These are phyloP conservation scores for Phrixothrix hirtus DNA, from an alignment of 2,888 invertebrate genomes.

Conservation along the genomic window DNA sequence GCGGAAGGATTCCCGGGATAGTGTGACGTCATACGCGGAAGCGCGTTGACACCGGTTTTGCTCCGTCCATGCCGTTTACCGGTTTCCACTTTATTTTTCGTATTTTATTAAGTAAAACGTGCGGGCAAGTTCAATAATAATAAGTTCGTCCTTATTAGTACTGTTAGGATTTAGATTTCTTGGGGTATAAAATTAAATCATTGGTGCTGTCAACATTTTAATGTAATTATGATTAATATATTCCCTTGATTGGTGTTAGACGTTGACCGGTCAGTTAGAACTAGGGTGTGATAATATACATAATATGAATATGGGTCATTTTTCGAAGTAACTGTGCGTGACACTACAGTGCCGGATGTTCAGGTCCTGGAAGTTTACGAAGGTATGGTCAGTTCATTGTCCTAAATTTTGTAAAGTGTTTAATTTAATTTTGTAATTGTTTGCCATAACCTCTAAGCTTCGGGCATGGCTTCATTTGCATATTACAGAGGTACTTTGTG, in stretches of 20 bases:
- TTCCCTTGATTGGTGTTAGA: not conserved
- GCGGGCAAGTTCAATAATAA: conserved; percentile 7
- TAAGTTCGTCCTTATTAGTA: not conserved
- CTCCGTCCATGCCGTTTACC: conserved; percentile 48
- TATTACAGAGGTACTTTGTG: conserved; percentile 4
- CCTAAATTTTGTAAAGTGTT: conserved; percentile 13
- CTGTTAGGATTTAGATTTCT: not conserved
- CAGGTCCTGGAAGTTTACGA: conserved; percentile 53
- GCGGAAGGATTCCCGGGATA: conserved; percentile 53
- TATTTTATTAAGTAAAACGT: conserved; percentile 15
- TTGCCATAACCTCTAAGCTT: conserved; percentile 7
- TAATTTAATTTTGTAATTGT: conserved; percentile 14
- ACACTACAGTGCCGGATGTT: conserved; percentile 43
- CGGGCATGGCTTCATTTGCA: conserved; percentile 5
- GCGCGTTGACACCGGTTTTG: conserved; percentile 40
- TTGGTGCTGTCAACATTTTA: not conserved
- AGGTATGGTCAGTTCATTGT: conserved; percentile 40
- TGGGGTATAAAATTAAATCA: not conserved
- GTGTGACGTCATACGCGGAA: conserved; percentile 56
- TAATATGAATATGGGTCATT: conserved; percentile 15
- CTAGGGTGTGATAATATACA: conserved; percentile 15
- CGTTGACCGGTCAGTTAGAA: conserved; percentile 1
- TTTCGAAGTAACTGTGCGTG: conserved; percentile 16
- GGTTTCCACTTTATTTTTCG: conserved; percentile 22
- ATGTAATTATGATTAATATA: not conserved